Base-by-base conservation (phyloP, 2,113 vertebrate genomes). In the Murina feae region DNA sequence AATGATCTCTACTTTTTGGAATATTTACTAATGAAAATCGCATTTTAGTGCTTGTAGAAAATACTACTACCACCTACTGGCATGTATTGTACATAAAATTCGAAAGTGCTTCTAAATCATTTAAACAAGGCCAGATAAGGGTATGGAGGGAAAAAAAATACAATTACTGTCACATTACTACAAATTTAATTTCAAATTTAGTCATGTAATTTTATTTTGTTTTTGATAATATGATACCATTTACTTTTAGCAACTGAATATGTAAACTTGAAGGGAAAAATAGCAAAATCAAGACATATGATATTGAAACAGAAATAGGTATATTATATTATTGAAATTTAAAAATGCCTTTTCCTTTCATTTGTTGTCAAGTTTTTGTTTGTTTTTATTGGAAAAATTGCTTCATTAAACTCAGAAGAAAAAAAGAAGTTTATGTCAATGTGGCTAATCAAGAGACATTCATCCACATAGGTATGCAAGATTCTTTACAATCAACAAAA, bases 51-150 rank as follows among this genome's bases (percentile, higher is more conserved):
- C 28, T 96, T 97, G 39, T 32, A 88, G 97, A 47, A 97, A 97
- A 96, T 96, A 37, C 96, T 97, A 97, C 94, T 47, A 97, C 97
- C 95, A 96, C 90, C 97, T 97, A 95, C 95, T 97, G 96, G 95
- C 49, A 92, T 65, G 68, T 14, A 89, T 14, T 92, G 71, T 92
- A 90, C 82, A 96, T 95, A 94, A 96, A 89, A 86, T 2, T 84
- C n/a, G 53, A 89, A 94, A 96, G 90, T 37, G n/a, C 7, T 90
- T 95, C 25, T 53, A 89, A 94, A 79, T 63, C 63, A 86, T 75
- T 93, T 74, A 21, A 90, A 74, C 2, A 74, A 25, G 78, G 51
- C 28, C 60, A 86, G 96, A 89, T 60, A 90, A 83, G 11, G 35
- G 1, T 51, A 78, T 28, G 1, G 75, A 82, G 12, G 5, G 42